phyloP scores from a whole-genome alignment of 2,113 vertebrate species.

The Myanophis thanlyinensis region DNA sequence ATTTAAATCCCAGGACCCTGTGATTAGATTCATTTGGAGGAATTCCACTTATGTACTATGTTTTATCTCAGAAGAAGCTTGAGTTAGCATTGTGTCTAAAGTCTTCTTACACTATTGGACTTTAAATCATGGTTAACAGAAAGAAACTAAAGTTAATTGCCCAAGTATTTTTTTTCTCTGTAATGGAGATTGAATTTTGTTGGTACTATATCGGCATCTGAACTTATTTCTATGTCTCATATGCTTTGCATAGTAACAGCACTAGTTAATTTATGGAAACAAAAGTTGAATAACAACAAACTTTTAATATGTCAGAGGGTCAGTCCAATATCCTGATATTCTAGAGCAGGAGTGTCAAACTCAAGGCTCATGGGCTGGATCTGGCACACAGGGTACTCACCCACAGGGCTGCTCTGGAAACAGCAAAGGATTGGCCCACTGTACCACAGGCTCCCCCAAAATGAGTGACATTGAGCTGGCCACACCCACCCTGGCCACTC shows the following conservation, averaged over 20 bases:
- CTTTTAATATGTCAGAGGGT: not conserved
- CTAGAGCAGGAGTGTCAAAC: too few relatives aligned
- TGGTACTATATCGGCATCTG: not conserved
- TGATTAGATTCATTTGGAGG: not conserved
- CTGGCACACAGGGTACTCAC: too few relatives aligned
- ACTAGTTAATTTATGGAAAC: not conserved
- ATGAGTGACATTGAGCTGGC: too few relatives aligned
- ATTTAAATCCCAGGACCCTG: slow-evolving; percentile 19
- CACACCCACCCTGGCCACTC: too few relatives aligned
- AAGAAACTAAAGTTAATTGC: not conserved
- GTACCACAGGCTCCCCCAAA: too few relatives aligned
- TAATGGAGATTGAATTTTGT: not conserved
- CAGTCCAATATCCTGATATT: not conserved
- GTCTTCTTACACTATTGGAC: not conserved
- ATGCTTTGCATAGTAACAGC: not conserved
- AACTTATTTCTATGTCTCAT: not conserved
- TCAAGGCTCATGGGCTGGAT: too few relatives aligned
- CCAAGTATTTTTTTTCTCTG: not conserved
- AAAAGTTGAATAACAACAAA: not conserved
- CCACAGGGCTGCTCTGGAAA: too few relatives aligned
- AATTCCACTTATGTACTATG: slow-evolving; percentile 26
- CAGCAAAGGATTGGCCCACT: too few relatives aligned
- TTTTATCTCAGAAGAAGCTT: not conserved
- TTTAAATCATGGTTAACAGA: not conserved
- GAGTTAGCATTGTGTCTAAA: not conserved